These are phyloP conservation scores for Todiramphus chloris DNA, from an alignment of 2,113 vertebrate species.

Conservation along the genomic window DNA sequence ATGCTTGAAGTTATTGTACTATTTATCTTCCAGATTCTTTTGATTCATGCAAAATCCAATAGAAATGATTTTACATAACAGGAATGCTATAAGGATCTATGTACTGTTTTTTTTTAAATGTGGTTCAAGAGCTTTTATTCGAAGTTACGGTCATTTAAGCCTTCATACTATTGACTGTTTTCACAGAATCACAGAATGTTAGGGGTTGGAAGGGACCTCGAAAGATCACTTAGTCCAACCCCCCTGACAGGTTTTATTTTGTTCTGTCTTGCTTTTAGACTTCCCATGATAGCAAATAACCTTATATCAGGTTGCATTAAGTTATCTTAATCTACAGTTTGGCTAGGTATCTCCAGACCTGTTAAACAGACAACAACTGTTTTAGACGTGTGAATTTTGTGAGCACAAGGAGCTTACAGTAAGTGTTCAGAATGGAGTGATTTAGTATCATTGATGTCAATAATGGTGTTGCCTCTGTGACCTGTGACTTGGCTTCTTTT, in stretches of 20 bases:
- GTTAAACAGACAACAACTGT: background rate
- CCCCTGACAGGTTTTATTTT: background rate
- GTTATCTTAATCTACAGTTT: background rate
- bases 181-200: too few relatives aligned
- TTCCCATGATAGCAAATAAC: background rate
- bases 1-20: background rate
- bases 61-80: background rate
- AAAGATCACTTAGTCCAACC: too few relatives aligned
- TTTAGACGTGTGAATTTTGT: background rate
- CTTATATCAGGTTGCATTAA: background rate
- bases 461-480: conserved; percentile 32
- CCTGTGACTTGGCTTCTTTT: conserved; percentile 57
- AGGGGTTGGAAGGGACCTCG: too few relatives aligned
- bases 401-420: background rate
- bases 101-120: background rate
- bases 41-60: background rate
- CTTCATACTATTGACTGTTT: background rate
- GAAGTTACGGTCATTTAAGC: background rate
- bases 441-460: conserved; percentile 59
- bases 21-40: conserved; percentile 2
- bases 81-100: background rate
- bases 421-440: background rate
- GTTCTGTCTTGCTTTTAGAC: background rate
- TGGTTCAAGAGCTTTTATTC: background rate
- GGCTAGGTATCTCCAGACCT: background rate